These are phyloP conservation scores for Alethe castanea DNA, from an alignment of 2,113 vertebrate species.

Conservation along the genomic window DNA sequence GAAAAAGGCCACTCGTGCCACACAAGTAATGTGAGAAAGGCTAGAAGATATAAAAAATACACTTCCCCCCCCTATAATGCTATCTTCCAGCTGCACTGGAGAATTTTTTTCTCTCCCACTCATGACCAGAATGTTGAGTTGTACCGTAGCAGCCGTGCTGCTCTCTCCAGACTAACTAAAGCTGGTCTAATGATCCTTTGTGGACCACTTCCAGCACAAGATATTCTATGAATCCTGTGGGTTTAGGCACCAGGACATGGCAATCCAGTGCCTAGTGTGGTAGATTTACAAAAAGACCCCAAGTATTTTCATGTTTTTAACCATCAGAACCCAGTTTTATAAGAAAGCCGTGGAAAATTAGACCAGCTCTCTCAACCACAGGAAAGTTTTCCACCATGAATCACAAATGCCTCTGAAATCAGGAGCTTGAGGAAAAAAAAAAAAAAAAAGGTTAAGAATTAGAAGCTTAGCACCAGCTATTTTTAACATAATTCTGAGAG, in stretches of 20 bases:
- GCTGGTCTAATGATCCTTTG: background rate
- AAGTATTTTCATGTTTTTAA: background rate
- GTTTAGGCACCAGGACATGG: background rate
- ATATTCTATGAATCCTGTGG: background rate
- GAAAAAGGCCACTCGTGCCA: background rate
- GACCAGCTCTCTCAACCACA: background rate
- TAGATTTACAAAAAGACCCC: background rate
- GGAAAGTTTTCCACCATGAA: background rate
- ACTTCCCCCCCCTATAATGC: fast-evolving
- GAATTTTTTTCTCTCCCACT: background rate
- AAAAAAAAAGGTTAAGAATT: background rate
- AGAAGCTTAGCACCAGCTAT: background rate
- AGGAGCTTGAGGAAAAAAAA: background rate
- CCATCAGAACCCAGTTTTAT: background rate
- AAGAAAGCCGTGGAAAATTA: background rate
- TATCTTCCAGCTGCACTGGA: background rate
- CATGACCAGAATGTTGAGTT: fast-evolving
- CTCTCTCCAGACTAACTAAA: background rate
- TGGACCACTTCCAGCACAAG: background rate
- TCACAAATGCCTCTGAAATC: background rate
- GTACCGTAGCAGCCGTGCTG: background rate
- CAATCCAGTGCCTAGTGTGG: background rate
- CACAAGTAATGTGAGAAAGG: background rate
- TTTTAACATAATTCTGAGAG: slow-evolving; percentile 6
- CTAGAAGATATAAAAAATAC: background rate